Percentiles rank a stretch among this genome's conserved stretches.
Evolutionary conservation across 2,888 invertebrate genomes (phyloP).

Genomic region (Troides aeacus): DNA sequence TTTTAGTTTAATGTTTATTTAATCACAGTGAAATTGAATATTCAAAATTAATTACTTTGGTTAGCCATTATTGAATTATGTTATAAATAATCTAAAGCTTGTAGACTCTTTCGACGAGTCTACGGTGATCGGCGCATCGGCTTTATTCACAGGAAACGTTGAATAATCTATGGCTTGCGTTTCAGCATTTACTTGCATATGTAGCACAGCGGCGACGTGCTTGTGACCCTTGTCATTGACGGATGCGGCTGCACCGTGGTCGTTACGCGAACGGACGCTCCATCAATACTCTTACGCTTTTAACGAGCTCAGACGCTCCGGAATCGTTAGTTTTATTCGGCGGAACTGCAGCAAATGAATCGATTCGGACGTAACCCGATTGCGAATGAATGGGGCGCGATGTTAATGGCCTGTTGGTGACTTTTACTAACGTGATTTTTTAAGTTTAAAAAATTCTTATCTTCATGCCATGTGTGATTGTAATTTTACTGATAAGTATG

Average conservation of each 20-base stretch:
- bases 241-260: slow-evolving; percentile 52
- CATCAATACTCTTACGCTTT: slow-evolving; percentile 52
- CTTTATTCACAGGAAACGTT: slow-evolving; percentile 10
- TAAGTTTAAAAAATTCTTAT: neutral
- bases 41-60: neutral
- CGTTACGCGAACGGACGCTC: slow-evolving; percentile 52
- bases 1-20: no score
- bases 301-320: slow-evolving; percentile 52
- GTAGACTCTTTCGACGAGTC: neutral
- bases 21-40: no score
- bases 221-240: slow-evolving; percentile 56
- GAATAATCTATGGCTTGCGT: slow-evolving; percentile 28
- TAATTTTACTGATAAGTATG: no score
- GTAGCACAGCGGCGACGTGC: slow-evolving; percentile 35
- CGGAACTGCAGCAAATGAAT: slow-evolving; percentile 39
- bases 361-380: slow-evolving; percentile 38
- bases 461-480: no score
- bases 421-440: neutral
- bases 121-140: neutral
- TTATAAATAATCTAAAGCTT: neutral
- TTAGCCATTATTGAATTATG: neutral
- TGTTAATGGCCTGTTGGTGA: slow-evolving; percentile 3
- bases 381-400: slow-evolving; percentile 31
- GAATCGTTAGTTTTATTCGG: slow-evolving; percentile 44
- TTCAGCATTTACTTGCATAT: slow-evolving; percentile 23